phyloP scores from a whole-genome alignment of 2,888 invertebrate genomes.

The Hypsopygia costalis region DNA sequence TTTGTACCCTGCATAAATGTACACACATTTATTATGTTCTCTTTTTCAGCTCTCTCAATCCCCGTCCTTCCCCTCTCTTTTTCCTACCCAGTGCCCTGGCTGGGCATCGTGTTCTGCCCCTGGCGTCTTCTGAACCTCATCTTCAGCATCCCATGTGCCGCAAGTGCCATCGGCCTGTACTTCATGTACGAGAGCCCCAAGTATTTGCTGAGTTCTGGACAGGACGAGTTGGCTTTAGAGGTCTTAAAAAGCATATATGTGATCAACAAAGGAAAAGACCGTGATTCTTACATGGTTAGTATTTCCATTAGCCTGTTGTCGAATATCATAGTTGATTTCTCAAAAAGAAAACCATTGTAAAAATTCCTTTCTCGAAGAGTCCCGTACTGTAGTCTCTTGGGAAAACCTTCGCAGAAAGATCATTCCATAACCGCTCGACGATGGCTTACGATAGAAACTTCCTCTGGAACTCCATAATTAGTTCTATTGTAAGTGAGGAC shows the following conservation, averaged over 20 bases:
- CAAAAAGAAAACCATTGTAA: too few relatives aligned
- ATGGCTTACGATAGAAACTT: too few relatives aligned
- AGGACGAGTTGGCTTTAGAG: conserved; percentile 74
- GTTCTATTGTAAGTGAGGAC: too few relatives aligned
- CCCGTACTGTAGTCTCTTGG: too few relatives aligned
- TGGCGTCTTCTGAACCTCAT: conserved; percentile 87
- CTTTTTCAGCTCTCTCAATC: conserved; percentile 5
- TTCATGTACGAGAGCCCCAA: conserved; percentile 88
- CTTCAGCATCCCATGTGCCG: conserved; percentile 81
- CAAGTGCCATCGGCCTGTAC: conserved; percentile 78
- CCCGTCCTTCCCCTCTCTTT: conserved; percentile 74
- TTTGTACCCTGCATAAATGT: too few relatives aligned
- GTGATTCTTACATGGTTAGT: conserved; percentile 46
- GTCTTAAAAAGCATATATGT: conserved; percentile 46
- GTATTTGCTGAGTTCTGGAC: conserved; percentile 82
- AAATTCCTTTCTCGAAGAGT: too few relatives aligned
- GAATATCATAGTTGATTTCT: too few relatives aligned
- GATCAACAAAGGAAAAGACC: conserved; percentile 47
- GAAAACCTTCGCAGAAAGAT: too few relatives aligned
- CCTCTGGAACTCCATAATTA: too few relatives aligned
- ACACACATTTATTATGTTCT: too few relatives aligned
- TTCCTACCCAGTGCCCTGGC: conserved; percentile 54
- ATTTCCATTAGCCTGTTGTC: too few relatives aligned
- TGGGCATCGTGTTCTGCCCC: conserved; percentile 82
- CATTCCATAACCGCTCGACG: too few relatives aligned